Conservation (phyloP, 1,140 invertebrate species). For the Drosophila pseudoobscura region DNA sequence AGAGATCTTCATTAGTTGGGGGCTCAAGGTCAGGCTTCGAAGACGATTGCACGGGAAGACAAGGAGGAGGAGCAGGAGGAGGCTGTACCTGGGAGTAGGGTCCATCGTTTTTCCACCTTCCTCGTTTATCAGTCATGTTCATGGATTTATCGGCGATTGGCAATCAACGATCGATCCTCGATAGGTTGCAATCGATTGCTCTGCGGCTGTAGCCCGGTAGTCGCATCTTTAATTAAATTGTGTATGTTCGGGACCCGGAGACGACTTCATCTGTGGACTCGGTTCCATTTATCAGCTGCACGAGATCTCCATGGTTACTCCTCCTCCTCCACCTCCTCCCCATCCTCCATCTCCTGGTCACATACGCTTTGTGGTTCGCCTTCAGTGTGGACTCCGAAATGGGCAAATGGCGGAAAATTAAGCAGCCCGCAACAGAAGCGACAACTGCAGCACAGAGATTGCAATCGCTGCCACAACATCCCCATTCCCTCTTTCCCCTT, state of each 20-base stretch:
- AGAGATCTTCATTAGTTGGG: slow-evolving; percentile 62
- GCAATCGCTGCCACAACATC: slow-evolving; percentile 65
- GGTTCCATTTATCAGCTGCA: slow-evolving; percentile 57
- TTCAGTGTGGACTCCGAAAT: slow-evolving; percentile 37
- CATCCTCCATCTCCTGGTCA: slow-evolving; percentile 21
- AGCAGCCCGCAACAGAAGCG: slow-evolving; percentile 39
- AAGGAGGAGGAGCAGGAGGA: no score
- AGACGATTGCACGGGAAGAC: background rate
- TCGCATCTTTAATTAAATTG: slow-evolving; percentile 78
- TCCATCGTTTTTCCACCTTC: no score
- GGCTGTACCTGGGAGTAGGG: no score
- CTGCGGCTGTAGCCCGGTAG: slow-evolving; percentile 41
- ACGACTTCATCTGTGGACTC: slow-evolving; percentile 62
- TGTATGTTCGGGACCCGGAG: slow-evolving; percentile 53
- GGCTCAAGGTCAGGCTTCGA: slow-evolving; percentile 42
- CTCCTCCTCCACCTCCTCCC: slow-evolving; percentile 17
- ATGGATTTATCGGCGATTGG: slow-evolving; percentile 26
- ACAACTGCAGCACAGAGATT: slow-evolving; percentile 60
- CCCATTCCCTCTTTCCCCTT: slow-evolving; percentile 4
- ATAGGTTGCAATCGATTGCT: slow-evolving; percentile 15
- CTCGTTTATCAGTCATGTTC: background rate
- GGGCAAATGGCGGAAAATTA: slow-evolving; percentile 80
- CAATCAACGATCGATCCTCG: slow-evolving; percentile 20
- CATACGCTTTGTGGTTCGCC: slow-evolving; percentile 64
- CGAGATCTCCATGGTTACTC: slow-evolving; percentile 54